phyloP scores from a whole-genome alignment of 30 jellyfish, hydroid and myxozoan genomes.

The Clytia hemisphaerica region DNA sequence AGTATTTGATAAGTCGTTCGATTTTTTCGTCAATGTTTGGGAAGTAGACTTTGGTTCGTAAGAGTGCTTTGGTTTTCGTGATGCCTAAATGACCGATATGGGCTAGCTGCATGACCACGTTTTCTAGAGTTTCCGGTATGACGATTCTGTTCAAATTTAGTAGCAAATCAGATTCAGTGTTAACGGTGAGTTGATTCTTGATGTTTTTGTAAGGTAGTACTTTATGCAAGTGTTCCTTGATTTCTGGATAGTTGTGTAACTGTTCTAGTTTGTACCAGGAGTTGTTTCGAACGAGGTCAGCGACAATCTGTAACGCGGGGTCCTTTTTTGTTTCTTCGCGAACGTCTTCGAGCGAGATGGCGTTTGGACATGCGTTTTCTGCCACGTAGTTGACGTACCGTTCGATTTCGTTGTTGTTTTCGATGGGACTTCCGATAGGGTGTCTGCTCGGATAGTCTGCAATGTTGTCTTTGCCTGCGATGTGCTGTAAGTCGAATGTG shows the following conservation, averaged over 20 bases:
- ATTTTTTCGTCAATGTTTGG: slow-evolving; percentile 26
- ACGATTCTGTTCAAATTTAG: slow-evolving; percentile 24
- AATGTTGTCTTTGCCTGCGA: too few species aligned
- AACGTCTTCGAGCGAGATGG: slow-evolving; percentile 15
- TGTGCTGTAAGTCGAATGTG: too few species aligned
- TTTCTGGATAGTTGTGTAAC: too few species aligned
- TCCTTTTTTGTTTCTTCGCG: slow-evolving; percentile 17
- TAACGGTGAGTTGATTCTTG: slow-evolving; percentile 17
- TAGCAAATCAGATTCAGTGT: not conserved
- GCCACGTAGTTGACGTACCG: slow-evolving; percentile 21
- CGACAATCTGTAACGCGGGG: slow-evolving; percentile 11
- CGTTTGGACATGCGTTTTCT: slow-evolving; percentile 29
- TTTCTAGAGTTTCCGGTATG: slow-evolving; percentile 10
- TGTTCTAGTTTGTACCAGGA: too few species aligned
- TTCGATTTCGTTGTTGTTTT: too few species aligned
- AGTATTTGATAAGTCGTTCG: slow-evolving; percentile 2
- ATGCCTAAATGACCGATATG: slow-evolving; percentile 47
- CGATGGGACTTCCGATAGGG: too few species aligned
- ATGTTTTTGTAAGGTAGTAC: slow-evolving; percentile 2
- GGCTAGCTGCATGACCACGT: not conserved
- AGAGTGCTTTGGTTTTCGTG: slow-evolving; percentile 17
- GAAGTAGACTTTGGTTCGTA: slow-evolving; percentile 23
- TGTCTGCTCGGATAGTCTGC: too few species aligned
- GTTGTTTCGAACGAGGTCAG: not conserved
- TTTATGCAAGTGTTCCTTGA: too few species aligned